Percentiles rank a stretch among this genome's conserved stretches.
Conservation (phyloP, 2,797 vertebrate species). For the Tadarida brasiliensis region DNA sequence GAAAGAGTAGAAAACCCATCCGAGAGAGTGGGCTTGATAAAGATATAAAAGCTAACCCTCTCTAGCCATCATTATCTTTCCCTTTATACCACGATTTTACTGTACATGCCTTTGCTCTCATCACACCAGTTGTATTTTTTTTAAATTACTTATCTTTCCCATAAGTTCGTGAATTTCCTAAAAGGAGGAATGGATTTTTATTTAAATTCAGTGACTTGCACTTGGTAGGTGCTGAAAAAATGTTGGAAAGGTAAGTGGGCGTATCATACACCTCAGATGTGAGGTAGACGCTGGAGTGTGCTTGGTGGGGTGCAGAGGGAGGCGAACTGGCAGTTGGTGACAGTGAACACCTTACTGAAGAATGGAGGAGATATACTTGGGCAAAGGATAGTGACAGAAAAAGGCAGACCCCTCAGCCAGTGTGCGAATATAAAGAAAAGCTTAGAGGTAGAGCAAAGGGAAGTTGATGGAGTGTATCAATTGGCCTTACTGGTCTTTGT, state of each 20-base stretch:
- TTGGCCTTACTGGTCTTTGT: background rate
- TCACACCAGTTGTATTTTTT: background rate
- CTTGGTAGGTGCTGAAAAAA: background rate
- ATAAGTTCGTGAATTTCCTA: constrained; percentile 12
- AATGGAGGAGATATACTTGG: background rate
- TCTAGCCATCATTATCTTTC: background rate
- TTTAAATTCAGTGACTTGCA: constrained; percentile 1
- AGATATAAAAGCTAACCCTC: background rate
- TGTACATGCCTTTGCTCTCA: background rate
- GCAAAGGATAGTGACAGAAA: background rate
- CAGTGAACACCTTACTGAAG: background rate
- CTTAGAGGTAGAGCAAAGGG: background rate
- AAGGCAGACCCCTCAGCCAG: background rate
- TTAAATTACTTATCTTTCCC: background rate
- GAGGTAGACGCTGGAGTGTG: background rate
- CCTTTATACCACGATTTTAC: background rate
- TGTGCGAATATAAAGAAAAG: background rate
- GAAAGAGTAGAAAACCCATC: background rate
- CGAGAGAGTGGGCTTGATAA: background rate
- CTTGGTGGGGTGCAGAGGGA: background rate
- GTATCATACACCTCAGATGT: background rate
- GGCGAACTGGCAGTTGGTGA: background rate
- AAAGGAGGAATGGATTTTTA: background rate
- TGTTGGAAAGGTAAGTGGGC: background rate
- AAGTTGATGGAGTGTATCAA: background rate